Percentiles rank a stretch among this genome's conserved stretches.
These are phyloP conservation scores for Thalassoma bifasciatum DNA, from an alignment of 2,113 vertebrate species.

Conservation along the genomic window DNA sequence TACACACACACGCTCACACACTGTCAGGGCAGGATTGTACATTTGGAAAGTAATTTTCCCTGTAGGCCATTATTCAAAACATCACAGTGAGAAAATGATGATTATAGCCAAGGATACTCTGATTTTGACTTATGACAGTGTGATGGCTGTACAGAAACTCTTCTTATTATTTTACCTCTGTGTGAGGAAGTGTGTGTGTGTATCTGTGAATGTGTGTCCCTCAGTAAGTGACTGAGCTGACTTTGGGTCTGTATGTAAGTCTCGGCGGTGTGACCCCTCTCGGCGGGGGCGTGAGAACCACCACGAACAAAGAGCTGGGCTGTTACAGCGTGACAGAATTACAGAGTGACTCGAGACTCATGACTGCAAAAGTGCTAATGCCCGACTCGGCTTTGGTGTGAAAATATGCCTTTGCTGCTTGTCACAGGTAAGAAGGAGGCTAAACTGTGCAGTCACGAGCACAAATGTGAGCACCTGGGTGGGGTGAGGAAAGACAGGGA, in stretches of 20 bases:
- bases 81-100: slow-evolving; percentile 10
- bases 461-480: neutral
- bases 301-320: slow-evolving; percentile 65
- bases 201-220: neutral
- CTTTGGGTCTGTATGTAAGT: slow-evolving; percentile 53
- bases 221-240: slow-evolving; percentile 49
- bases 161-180: neutral
- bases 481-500: neutral
- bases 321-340: slow-evolving; percentile 77
- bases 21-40: neutral
- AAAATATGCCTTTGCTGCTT: slow-evolving; percentile 41
- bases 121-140: slow-evolving; percentile 34
- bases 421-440: slow-evolving; percentile 45
- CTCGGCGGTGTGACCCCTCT: slow-evolving; percentile 68
- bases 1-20: neutral
- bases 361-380: slow-evolving; percentile 58
- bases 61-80: slow-evolving; percentile 27
- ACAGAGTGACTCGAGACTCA: slow-evolving; percentile 64
- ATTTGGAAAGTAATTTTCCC: slow-evolving; percentile 24
- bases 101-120: slow-evolving; percentile 3
- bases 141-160: neutral
- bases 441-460: neutral
- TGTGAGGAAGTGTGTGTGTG: neutral
- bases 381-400: slow-evolving; percentile 25
- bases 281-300: slow-evolving; percentile 75